Percentiles rank a stretch among this genome's conserved stretches.
phyloP scores from a whole-genome alignment of 2,797 vertebrate species.

The Betta splendens region DNA sequence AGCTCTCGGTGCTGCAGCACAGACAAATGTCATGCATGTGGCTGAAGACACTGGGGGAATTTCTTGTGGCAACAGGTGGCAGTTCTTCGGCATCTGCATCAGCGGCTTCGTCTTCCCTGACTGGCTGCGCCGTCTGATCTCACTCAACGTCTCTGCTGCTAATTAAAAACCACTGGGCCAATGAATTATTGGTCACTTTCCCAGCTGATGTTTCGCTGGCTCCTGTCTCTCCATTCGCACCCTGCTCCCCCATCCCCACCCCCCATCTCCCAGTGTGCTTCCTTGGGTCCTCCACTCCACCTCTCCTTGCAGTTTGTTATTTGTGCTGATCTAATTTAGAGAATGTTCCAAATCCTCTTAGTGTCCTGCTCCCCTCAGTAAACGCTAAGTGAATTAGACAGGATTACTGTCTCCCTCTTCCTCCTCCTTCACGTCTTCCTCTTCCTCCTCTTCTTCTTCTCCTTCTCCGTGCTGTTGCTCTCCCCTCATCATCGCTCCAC shows the following conservation, averaged over 20 bases:
- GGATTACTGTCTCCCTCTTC: conserved; percentile 82
- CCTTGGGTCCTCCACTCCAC: conserved; percentile 33
- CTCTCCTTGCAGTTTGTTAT: conserved; percentile 81
- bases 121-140: too few species aligned
- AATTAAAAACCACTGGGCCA: background rate
- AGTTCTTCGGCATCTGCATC: background rate
- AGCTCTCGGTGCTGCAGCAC: conserved; percentile 14
- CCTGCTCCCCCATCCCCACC: conserved; percentile 8
- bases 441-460: conserved; percentile 41
- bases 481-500: conserved; percentile 53
- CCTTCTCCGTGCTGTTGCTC: conserved; percentile 54
- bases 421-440: conserved; percentile 43
- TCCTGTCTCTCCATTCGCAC: background rate
- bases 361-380: conserved; percentile 81
- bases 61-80: conserved; percentile 6
- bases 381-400: conserved; percentile 87
- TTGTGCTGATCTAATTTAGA: conserved; percentile 90
- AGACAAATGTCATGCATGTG: conserved; percentile 11
- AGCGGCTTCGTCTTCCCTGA: background rate
- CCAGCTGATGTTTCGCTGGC: background rate
- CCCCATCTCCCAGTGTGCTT: conserved; percentile 14
- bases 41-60: background rate
- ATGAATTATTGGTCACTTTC: background rate
- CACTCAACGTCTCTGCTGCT: background rate
- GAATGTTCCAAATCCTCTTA: conserved; percentile 92